Evolutionary conservation across 2,113 vertebrate species (phyloP).

Genomic region (Terrapene triunguis): DNA sequence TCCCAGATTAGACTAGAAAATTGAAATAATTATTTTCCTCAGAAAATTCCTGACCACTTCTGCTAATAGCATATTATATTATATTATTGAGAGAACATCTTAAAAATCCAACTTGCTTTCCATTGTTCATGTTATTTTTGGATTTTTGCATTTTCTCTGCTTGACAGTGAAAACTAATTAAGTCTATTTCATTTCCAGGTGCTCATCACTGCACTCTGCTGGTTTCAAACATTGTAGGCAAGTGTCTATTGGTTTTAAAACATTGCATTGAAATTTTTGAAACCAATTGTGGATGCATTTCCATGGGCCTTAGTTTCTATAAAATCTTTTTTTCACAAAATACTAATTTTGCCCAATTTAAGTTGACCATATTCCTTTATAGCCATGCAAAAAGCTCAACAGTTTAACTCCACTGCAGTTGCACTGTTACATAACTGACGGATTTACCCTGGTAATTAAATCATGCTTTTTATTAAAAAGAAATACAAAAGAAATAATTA

Average conservation of each 20-base stretch:
- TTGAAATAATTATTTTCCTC: neutral
- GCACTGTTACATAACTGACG: slow-evolving; percentile 4
- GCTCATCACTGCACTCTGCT: neutral
- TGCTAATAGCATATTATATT: neutral
- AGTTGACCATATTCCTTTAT: neutral
- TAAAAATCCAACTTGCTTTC: neutral
- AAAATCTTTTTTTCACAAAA: slow-evolving; percentile 28
- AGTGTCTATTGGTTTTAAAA: neutral
- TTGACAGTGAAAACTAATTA: neutral
- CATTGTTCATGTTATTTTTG: neutral
- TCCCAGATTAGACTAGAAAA: neutral
- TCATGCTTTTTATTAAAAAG: slow-evolving; percentile 54
- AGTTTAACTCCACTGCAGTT: slow-evolving; percentile 10
- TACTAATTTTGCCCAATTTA: neutral
- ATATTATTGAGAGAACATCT: neutral
- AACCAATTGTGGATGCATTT: neutral
- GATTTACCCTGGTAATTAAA: slow-evolving; percentile 55
- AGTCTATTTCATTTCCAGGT: neutral
- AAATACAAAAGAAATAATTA: slow-evolving; percentile 70
- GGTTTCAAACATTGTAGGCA: neutral
- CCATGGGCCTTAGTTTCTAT: neutral
- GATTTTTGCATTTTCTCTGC: neutral
- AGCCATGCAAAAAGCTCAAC: slow-evolving; percentile 19
- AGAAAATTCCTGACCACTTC: neutral
- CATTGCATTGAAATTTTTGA: neutral